Evolutionary conservation across 1,140 invertebrate genomes (phyloP).

Genomic region (Delia radicum): DNA sequence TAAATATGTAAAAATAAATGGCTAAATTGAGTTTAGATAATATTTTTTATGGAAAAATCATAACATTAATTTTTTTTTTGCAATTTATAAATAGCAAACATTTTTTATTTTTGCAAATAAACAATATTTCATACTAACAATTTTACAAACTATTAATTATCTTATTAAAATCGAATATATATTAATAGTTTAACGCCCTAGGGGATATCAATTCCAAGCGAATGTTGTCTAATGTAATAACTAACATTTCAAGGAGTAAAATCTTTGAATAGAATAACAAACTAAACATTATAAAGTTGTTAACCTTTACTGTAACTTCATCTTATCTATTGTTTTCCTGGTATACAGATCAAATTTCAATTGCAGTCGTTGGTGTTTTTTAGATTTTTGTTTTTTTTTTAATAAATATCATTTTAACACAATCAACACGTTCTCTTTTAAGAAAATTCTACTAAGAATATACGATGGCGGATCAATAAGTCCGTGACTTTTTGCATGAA

Average conservation of each 20-base stretch:
- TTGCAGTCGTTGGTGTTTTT: neutral
- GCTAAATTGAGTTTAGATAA: too few relatives aligned
- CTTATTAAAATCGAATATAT: neutral
- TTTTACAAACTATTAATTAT: neutral
- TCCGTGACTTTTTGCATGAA: too few relatives aligned
- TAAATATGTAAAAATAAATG: too few relatives aligned
- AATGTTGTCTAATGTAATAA: neutral
- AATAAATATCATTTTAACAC: slow-evolving; percentile 23
- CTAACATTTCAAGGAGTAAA: neutral
- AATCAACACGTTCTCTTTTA: slow-evolving; percentile 12
- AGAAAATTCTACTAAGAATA: too few relatives aligned
- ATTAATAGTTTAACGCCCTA: neutral
- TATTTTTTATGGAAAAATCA: too few relatives aligned
- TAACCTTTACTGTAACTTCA: slow-evolving; percentile 14
- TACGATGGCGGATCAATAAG: too few relatives aligned
- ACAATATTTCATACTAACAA: neutral
- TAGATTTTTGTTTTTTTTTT: neutral
- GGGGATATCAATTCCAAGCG: neutral
- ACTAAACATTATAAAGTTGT: neutral
- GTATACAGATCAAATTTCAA: neutral
- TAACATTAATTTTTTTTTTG: too few relatives aligned
- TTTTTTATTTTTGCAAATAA: too few relatives aligned
- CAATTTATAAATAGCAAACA: too few relatives aligned
- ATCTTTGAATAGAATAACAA: neutral
- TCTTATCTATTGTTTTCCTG: slow-evolving; percentile 2